These are phyloP conservation scores for Mormyrus lacerda DNA, from an alignment of 2,113 vertebrate species.

Conservation along the genomic window DNA sequence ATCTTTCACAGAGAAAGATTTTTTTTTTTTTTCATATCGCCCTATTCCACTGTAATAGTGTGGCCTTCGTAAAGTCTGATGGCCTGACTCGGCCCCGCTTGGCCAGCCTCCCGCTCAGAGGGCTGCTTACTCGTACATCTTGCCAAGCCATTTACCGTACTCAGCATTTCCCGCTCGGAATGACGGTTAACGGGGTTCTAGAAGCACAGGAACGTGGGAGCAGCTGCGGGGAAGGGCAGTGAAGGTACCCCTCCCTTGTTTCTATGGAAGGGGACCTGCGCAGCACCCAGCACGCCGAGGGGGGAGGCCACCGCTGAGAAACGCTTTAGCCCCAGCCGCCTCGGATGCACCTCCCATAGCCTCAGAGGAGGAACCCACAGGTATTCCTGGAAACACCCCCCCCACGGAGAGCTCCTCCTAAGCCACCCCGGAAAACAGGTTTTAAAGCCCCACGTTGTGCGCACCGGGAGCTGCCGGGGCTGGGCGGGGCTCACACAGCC, in stretches of 20 bases:
- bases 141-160: background rate
- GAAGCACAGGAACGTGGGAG: background rate
- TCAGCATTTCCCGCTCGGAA: background rate
- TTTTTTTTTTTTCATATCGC: background rate
- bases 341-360: background rate
- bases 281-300: background rate
- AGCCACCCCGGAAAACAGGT: background rate
- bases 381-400: background rate
- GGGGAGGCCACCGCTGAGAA: background rate
- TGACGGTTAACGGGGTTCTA: background rate
- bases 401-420: background rate
- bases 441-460: background rate
- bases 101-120: background rate
- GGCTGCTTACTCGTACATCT: background rate
- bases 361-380: background rate
- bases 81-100: background rate
- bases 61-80: too few relatives aligned
- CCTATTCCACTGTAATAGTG: background rate
- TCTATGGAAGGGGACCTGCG: background rate
- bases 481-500: background rate
- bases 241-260: background rate
- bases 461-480: background rate
- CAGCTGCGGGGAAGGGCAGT: background rate
- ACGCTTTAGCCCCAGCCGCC: background rate
- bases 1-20: background rate